phyloP scores from a whole-genome alignment of 2,888 invertebrate genomes.

The Harmothoe impar region DNA sequence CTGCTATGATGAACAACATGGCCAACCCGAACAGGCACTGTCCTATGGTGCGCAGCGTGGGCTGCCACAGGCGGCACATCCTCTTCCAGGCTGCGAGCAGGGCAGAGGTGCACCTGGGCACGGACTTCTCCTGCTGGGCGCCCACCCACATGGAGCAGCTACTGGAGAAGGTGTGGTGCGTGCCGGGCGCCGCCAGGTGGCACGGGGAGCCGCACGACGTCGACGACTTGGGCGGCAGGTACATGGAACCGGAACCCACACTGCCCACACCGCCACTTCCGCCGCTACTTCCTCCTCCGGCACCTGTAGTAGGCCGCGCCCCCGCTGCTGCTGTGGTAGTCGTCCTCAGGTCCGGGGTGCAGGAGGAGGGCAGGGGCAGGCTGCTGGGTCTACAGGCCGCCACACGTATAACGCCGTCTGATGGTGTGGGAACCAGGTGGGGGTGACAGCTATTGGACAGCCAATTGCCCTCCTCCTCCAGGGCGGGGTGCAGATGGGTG shows the following conservation, averaged over 20 bases:
- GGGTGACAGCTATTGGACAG: too few relatives aligned
- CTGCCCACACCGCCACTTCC: not conserved
- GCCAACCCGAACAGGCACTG: conserved; percentile 69
- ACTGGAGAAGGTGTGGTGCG: conserved; percentile 18
- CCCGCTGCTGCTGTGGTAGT: not conserved
- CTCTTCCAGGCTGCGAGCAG: conserved; percentile 39
- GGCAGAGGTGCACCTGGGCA: conserved; percentile 49
- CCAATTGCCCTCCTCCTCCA: too few relatives aligned
- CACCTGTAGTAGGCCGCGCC: not conserved
- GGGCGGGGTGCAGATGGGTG: too few relatives aligned
- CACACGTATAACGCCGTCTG: too few relatives aligned
- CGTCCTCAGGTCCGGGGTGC: not conserved
- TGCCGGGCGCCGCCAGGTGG: not conserved
- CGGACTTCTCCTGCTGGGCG: conserved; percentile 17
- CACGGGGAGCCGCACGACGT: conserved; percentile 29
- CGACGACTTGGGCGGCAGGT: conserved; percentile 38
- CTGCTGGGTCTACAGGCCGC: too few relatives aligned
- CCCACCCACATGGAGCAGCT: conserved; percentile 16
- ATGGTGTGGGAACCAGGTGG: too few relatives aligned
- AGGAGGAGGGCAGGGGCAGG: too few relatives aligned
- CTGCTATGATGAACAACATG: conserved; percentile 68
- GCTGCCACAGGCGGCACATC: conserved; percentile 61
- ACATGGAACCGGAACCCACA: not conserved
- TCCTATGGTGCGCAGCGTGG: conserved; percentile 65
- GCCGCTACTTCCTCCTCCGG: not conserved